Conservation (phyloP, 2,888 invertebrate species). For the Odontocolon sp. region DNA sequence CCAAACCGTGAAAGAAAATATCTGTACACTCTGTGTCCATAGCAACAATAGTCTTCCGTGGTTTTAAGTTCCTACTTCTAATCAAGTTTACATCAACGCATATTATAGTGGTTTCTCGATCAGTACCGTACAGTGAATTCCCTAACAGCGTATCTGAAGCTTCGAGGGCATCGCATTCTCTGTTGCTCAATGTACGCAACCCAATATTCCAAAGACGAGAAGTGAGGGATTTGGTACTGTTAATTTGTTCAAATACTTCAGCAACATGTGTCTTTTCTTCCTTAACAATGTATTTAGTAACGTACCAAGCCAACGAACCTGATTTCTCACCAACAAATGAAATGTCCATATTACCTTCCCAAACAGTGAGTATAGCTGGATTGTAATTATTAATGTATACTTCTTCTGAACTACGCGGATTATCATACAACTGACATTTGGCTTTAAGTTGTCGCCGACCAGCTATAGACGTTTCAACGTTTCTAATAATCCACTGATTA, state of each 20-base stretch:
- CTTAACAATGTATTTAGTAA: constrained; percentile 68
- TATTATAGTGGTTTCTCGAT: constrained; percentile 70
- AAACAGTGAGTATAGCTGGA: constrained; percentile 26
- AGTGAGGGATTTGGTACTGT: constrained; percentile 68
- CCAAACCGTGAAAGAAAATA: constrained; percentile 67
- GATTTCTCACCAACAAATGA: constrained; percentile 65
- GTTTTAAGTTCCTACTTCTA: constrained; percentile 54
- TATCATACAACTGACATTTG: constrained; percentile 68
- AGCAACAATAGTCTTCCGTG: constrained; percentile 61
- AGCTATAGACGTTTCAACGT: constrained; percentile 66
- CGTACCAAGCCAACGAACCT: constrained; percentile 65
- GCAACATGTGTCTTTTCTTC: constrained; percentile 12
- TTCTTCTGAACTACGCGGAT: constrained; percentile 58
- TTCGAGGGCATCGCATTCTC: constrained; percentile 56
- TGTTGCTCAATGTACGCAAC: constrained; percentile 46
- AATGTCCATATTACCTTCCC: constrained; percentile 41
- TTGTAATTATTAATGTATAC: constrained; percentile 23
- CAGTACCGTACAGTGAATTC: constrained; percentile 70
- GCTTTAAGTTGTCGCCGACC: constrained; percentile 64
- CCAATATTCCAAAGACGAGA: constrained; percentile 66
- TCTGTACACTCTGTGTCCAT: constrained; percentile 63
- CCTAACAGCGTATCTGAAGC: constrained; percentile 55
- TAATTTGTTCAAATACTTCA: constrained; percentile 61
- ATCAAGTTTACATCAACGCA: constrained; percentile 69
- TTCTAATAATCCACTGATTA: constrained; percentile 60